Base-by-base conservation (phyloP, 2,113 vertebrate genomes). In the Poeciliopsis prolifica region DNA sequence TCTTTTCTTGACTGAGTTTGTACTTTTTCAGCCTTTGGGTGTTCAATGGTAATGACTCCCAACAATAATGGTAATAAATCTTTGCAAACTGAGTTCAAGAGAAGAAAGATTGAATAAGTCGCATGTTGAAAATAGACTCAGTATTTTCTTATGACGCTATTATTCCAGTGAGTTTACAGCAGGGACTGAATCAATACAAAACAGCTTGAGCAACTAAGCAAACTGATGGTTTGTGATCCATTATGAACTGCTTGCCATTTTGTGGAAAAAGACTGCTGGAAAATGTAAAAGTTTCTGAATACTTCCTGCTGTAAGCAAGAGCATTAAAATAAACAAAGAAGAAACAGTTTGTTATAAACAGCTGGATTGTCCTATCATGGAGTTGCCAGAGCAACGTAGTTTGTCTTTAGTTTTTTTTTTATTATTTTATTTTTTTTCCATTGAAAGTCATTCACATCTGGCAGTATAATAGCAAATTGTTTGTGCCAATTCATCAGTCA, bases 101-200 rank as follows among this genome's bases (percentile, higher is more conserved):
- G 51, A 42, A 68, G 63, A 74, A 65, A 61, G 54, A 84, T 64
- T 86, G 62, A 81, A 78, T 75, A 70, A 77, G 19, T 24, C 30
- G 54, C 1, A 2, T 37, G 33, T 66, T 68, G 74, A 79, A 73
- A 87, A 83, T 63, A 74, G 77, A 85, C 67, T 68, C 29, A 68
- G 70, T 68, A 58, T 58, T 40, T 89, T 87, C 65, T 70, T 37
- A 51, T 40, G 68, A 75, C 67, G 87, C 72, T 72, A 82, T 88
- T 83, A 87, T 65, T 77, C 65, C 71, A 80, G 79, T 80, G 69
- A 84, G 48, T 87, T 88, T 82, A 83, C 37, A 79, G 75, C 66
- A 61, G 68, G 61, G 67, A 69, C 37, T 44, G 51, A 81, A 70
- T 78, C 48, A 65, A 83, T 77, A 72, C 24, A 33, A 67, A 60